Evolutionary conservation across 2,797 vertebrate species (phyloP), one percentile per base, ranked within the genome.

Genomic region (Otolemur crassicaudatus): DNA sequence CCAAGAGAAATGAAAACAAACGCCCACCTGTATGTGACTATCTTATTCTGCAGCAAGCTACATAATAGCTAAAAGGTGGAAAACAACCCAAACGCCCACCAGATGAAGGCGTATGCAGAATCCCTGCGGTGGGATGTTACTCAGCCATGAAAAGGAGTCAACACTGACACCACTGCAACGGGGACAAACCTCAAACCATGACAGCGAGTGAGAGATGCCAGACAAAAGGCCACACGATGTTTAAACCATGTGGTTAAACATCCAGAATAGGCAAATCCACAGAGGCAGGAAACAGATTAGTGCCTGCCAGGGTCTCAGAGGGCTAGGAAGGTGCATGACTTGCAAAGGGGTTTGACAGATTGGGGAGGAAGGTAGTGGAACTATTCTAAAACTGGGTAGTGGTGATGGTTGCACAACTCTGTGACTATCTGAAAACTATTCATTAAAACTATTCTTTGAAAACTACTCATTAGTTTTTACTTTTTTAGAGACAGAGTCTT

Each of bases 71-170:
- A 4, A 46, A 58, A 67, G 58, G 46, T 2, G 60, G 79, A 29
- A 29, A 29, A 43, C 8, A 63, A 46, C 17, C 13, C 86, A 43
- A 34, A 89, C 4, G 31, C 19, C 60, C 79, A 31, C 16, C 60
- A 5, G 25, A 65, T 2, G 40, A 31, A 46, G 1, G 0, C 25
- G 23, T 25, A 58, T 13, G 14, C 29, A 46, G 27, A 11, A 14
- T 20, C 37, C 14, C 3, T 0, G 2, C 13, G 0, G 23, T 0
- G 37, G 25, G 76, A 29, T 37, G 46, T 20, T 23, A 69, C 10
- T 37, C 31, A 4, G 79, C 61, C 9, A 3, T 14, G 25, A 31
- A 69, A 60, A 69, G 69, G 31, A 37, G 37, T 0, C 0, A 58
- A 60, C 25, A 0, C 10, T 3, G n/a, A 81, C 0, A 58, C 12